Conservation (phyloP, 2,888 invertebrate species). For the Papilio gigon region DNA sequence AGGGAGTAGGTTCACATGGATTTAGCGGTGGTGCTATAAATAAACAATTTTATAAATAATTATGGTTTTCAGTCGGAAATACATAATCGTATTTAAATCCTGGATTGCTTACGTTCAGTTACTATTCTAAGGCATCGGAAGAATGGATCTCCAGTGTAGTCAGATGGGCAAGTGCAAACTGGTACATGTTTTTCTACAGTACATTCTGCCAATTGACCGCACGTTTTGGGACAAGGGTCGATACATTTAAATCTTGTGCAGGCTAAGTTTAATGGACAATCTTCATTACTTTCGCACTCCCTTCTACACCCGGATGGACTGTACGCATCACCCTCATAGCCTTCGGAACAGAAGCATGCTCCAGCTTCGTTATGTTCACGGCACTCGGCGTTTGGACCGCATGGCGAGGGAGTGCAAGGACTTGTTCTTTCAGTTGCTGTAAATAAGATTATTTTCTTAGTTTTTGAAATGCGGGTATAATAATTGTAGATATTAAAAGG, state of each 20-base stretch:
- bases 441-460: slow-evolving; percentile 21
- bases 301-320: slow-evolving; percentile 86
- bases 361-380: slow-evolving; percentile 91
- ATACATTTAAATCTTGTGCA: slow-evolving; percentile 92
- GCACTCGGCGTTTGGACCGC: slow-evolving; percentile 92
- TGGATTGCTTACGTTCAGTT: slow-evolving; percentile 60
- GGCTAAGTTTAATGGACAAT: slow-evolving; percentile 87
- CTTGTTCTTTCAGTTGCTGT: slow-evolving; percentile 83
- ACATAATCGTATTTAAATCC: not conserved
- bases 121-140: slow-evolving; percentile 86
- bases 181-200: slow-evolving; percentile 90
- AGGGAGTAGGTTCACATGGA: slow-evolving; percentile 92
- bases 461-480: not conserved
- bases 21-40: slow-evolving; percentile 80
- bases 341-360: slow-evolving; percentile 91
- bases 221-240: slow-evolving; percentile 92
- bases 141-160: slow-evolving; percentile 92
- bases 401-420: slow-evolving; percentile 92
- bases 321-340: slow-evolving; percentile 92
- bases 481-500: not conserved
- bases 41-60: slow-evolving; percentile 40
- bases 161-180: slow-evolving; percentile 87
- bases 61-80: not conserved
- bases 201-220: slow-evolving; percentile 91
- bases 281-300: slow-evolving; percentile 90